Base-by-base conservation (phyloP, 2,113 vertebrate genomes). In the Saguinus imperator region DNA sequence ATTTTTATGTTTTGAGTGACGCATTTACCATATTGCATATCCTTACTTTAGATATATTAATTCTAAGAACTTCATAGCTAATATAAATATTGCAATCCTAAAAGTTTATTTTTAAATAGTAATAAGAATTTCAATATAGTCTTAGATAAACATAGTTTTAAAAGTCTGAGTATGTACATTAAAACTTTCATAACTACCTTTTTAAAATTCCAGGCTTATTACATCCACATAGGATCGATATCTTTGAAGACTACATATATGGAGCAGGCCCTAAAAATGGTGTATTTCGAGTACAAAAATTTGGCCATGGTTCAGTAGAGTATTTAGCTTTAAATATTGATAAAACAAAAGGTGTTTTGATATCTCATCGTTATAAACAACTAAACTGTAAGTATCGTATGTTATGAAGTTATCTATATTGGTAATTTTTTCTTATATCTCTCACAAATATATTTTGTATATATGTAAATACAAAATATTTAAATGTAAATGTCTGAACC, bases 171-270 rank as follows among this genome's bases (percentile, higher is more conserved):
- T 76, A 73, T 20, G 48, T 80, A 37, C 16, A 77, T 18, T 86
- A 27, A 35, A 86, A 57, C 45, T 6, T 83, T 17, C 66, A 50
- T 91, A n/a, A 57, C 1, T 6, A 18, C 91, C 35, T 95, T 50
- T 50, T 96, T 97, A 89, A 97, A 94, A 64, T 98, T 98, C 23
- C 97, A 99, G 99, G 99, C 84, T 99, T 99, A 91, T 98, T 99
- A 32, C 99, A 99, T 96, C 99, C 99, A 52, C 99, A 99, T 84
- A 99, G 99, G 97, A 99, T 99, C 96, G 99, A 99, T 96, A 82
- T 99, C 98, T 99, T 99, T 99, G 99, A 99, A 98, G 99, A 99
- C 98, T 99, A 99, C 94, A 99, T 99, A 94, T 99, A 99, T 97
- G 99, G 99, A 98, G 99, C 99, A 48, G 99, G 99, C 94, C 98